These are phyloP conservation scores for Seriola dumerili DNA, from an alignment of 2,113 vertebrate genomes.

Conservation along the genomic window DNA sequence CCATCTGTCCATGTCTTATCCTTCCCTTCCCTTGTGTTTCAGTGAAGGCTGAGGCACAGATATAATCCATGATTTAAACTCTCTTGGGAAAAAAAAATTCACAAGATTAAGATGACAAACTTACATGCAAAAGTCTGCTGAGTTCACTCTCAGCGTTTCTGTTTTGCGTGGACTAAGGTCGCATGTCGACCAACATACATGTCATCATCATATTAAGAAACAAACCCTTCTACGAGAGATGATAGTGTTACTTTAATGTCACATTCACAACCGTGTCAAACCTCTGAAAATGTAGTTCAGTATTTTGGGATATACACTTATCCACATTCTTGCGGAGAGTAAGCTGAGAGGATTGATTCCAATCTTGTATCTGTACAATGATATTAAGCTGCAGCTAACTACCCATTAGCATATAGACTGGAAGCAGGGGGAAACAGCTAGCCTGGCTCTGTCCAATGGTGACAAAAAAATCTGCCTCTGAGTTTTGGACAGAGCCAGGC, in stretches of 20 bases:
- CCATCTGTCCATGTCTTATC: slow-evolving; percentile 58
- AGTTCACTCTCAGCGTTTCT: neutral
- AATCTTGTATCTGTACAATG: neutral
- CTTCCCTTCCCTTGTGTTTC: neutral
- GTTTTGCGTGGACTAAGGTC: neutral
- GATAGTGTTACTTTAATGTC: no score
- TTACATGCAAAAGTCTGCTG: neutral
- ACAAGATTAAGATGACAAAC: slow-evolving; percentile 24
- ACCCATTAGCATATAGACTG: neutral
- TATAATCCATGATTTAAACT: slow-evolving; percentile 35
- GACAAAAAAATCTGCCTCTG: neutral
- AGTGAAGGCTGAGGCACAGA: slow-evolving; percentile 1
- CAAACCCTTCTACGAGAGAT: neutral
- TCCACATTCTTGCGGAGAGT: neutral
- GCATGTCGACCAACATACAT: neutral
- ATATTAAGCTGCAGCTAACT: neutral
- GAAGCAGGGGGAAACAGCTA: neutral
- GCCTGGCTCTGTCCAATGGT: neutral
- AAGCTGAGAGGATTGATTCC: neutral
- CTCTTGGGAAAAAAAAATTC: slow-evolving; percentile 23
- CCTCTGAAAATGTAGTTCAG: no score
- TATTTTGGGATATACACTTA: neutral
- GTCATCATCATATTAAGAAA: neutral
- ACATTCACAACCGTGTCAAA: no score
- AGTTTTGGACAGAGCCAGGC: neutral